Percentiles rank a stretch among this genome's conserved stretches.
phyloP scores from a whole-genome alignment of 2,888 invertebrate species.

The Lysandra coridon region DNA sequence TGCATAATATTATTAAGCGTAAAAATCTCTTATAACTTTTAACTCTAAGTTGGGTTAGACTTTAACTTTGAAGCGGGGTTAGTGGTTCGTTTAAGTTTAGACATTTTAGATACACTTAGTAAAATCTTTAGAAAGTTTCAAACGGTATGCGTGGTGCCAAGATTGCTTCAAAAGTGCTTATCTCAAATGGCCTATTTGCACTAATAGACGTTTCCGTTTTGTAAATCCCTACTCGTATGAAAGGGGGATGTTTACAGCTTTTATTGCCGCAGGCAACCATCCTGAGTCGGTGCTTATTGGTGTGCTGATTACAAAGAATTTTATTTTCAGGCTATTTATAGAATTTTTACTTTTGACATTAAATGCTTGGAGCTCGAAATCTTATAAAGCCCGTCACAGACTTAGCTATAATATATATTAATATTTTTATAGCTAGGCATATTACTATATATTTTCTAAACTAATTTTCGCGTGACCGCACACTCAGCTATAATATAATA shows the following conservation, averaged over 20 bases:
- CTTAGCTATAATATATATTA: no score
- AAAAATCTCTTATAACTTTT: slow-evolving; percentile 17
- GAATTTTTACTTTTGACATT: no score
- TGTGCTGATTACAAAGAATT: no score
- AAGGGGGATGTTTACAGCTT: background rate
- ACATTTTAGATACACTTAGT: background rate
- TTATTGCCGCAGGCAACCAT: background rate
- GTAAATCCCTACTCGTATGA: background rate
- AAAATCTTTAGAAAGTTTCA: slow-evolving; percentile 17
- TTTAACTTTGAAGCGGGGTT: background rate
- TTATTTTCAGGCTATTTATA: no score
- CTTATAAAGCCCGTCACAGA: no score
- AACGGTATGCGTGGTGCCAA: background rate
- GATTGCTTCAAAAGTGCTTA: slow-evolving; percentile 19
- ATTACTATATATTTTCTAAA: no score
- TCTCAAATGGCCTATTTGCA: background rate
- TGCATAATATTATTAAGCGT: background rate
- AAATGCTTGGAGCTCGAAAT: no score
- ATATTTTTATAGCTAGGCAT: no score
- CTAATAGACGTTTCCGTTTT: background rate
- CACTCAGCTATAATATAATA: no score
- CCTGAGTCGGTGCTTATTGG: no score
- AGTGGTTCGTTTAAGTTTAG: slow-evolving; percentile 25
- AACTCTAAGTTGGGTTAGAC: background rate
- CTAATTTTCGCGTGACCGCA: no score